Evolutionary conservation across 2,797 vertebrate genomes (phyloP).

Genomic region (Lagorchestes hirsutus): DNA sequence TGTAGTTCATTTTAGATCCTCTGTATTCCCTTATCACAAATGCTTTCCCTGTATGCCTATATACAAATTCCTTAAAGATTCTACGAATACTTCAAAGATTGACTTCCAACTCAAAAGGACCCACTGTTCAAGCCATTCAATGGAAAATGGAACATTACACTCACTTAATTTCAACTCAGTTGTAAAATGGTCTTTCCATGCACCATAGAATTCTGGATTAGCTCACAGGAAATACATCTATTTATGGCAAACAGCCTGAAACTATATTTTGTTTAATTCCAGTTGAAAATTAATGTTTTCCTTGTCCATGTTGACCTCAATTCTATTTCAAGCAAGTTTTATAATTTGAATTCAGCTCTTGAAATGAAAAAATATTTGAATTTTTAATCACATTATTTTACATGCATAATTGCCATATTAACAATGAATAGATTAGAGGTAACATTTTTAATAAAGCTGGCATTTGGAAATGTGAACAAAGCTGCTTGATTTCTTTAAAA

Average conservation of each 20-base stretch:
- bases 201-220: neutral
- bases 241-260: neutral
- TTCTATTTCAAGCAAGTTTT: neutral
- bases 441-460: slow-evolving; percentile 47
- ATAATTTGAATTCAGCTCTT: slow-evolving; percentile 39
- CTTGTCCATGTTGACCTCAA: slow-evolving; percentile 21
- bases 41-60: neutral
- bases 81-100: neutral
- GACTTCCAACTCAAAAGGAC: slow-evolving; percentile 9
- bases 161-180: slow-evolving; percentile 29
- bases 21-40: neutral
- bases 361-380: neutral
- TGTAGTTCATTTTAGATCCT: neutral
- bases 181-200: slow-evolving; percentile 25
- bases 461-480: slow-evolving; percentile 14
- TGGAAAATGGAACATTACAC: neutral
- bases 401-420: slow-evolving; percentile 3
- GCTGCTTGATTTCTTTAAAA: slow-evolving; percentile 30
- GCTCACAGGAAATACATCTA: neutral
- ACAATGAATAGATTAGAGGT: neutral
- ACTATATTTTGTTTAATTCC: slow-evolving; percentile 11
- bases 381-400: slow-evolving; percentile 45
- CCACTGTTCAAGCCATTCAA: neutral
- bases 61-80: neutral
- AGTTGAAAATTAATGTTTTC: slow-evolving; percentile 29